These are phyloP conservation scores for Hypomecis atomaria DNA, from an alignment of 2,888 invertebrate species.

Conservation along the genomic window DNA sequence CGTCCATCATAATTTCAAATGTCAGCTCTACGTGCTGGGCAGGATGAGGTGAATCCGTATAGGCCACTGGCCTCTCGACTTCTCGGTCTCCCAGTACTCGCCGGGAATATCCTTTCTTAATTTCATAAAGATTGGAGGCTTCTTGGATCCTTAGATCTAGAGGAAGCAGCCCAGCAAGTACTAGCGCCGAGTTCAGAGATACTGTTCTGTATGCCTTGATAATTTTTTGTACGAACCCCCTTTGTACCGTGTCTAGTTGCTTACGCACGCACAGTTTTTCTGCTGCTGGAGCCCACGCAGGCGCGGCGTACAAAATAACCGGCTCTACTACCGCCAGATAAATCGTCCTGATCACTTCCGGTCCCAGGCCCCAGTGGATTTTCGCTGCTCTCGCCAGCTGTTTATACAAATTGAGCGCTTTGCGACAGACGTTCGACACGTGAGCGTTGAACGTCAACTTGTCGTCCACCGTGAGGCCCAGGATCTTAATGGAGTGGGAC, in stretches of 20 bases:
- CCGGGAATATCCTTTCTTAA: not conserved
- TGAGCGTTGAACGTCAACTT: no score
- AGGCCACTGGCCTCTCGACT: not conserved
- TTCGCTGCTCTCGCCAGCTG: not conserved
- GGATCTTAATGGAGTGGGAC: no score
- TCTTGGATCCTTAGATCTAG: not conserved
- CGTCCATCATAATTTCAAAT: no score
- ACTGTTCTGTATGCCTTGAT: not conserved
- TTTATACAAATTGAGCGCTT: not conserved
- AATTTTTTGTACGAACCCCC: not conserved
- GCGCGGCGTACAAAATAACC: not conserved
- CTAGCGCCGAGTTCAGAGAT: not conserved
- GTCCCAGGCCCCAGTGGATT: not conserved
- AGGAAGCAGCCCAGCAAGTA: not conserved
- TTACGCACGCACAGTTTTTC: not conserved
- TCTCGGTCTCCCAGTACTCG: not conserved
- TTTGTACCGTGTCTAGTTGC: not conserved
- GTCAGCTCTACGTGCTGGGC: not conserved
- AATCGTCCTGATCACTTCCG: not conserved
- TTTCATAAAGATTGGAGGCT: not conserved
- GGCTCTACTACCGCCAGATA: not conserved
- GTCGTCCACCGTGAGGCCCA: no score
- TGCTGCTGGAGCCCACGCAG: not conserved
- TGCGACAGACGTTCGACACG: no score
- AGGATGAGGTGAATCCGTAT: not conserved